These are phyloP conservation scores for Phytoseiulus persimilis DNA, from an alignment of 2,888 invertebrate species.

Conservation along the genomic window DNA sequence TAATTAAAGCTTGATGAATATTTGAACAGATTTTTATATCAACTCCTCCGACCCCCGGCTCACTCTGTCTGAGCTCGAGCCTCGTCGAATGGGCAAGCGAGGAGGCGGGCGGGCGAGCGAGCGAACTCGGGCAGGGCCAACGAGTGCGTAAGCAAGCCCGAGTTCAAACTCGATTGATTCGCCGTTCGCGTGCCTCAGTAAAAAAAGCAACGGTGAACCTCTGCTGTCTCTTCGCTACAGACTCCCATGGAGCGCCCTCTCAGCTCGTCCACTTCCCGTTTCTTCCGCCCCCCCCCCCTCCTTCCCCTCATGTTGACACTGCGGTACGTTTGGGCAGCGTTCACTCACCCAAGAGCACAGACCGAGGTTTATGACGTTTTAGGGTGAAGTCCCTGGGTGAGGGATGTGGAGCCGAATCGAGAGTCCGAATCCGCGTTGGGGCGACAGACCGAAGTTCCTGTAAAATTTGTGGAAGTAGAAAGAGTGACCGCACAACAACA, in stretches of 20 bases:
- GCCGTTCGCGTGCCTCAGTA: background rate
- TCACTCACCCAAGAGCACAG: too few relatives aligned
- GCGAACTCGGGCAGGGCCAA: background rate
- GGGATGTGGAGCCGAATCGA: too few relatives aligned
- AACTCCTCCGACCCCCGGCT: background rate
- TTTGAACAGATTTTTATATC: background rate
- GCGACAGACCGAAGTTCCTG: too few relatives aligned
- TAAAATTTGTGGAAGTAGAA: too few relatives aligned
- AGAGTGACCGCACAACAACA: too few relatives aligned
- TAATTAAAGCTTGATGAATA: constrained; percentile 5
- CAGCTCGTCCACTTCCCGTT: background rate
- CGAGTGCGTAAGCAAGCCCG: background rate
- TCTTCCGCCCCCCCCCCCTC: too few relatives aligned
- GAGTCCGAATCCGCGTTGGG: too few relatives aligned
- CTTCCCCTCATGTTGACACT: too few relatives aligned
- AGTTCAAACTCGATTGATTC: background rate
- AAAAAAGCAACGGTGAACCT: background rate
- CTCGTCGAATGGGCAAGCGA: background rate
- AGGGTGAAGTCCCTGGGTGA: too few relatives aligned
- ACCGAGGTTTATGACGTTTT: too few relatives aligned
- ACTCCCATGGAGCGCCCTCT: background rate
- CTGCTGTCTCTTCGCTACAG: background rate
- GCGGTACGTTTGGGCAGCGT: too few relatives aligned
- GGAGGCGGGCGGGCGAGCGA: background rate
- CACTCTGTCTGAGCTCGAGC: too few relatives aligned